Percentiles rank a stretch among this genome's conserved stretches.
These are phyloP conservation scores for Bufo bufo DNA, from an alignment of 2,113 vertebrate species.

Conservation along the genomic window DNA sequence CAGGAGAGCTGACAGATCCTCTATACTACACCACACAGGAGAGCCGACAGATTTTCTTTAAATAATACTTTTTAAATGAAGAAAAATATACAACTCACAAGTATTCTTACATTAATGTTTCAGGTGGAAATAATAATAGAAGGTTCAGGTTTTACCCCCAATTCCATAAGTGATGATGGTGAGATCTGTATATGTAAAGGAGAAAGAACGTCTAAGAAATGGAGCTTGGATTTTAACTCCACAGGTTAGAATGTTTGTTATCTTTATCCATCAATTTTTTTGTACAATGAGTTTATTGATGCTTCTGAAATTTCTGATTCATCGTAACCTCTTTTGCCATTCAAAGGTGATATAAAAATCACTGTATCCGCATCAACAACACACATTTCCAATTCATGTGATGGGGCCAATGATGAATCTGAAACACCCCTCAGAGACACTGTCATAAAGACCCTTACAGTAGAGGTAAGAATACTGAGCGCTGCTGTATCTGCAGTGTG, in stretches of 20 bases:
- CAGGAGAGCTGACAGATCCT: too few relatives aligned
- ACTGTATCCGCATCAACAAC: background rate
- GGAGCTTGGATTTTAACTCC: background rate
- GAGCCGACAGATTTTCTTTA: too few relatives aligned
- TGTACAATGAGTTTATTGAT: background rate
- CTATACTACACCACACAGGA: too few relatives aligned
- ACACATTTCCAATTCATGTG: background rate
- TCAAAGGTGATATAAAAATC: background rate
- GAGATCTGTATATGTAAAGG: background rate
- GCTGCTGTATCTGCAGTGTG: background rate
- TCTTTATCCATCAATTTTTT: background rate
- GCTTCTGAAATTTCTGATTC: background rate
- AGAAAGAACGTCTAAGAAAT: background rate
- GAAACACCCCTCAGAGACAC: constrained; percentile 61
- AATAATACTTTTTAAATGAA: too few relatives aligned
- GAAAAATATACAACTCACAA: too few relatives aligned
- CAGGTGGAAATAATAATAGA: background rate
- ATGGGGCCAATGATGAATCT: background rate
- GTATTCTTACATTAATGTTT: background rate
- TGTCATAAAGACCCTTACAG: constrained; percentile 62
- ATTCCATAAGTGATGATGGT: background rate
- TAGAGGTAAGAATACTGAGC: constrained; percentile 64
- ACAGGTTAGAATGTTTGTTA: background rate
- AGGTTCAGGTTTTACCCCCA: background rate
- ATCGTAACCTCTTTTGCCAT: background rate